A percentile compares a stretch with the other conserved stretches of the same genome.
Evolutionary conservation across 1,140 invertebrate genomes (phyloP).

Genomic region (Euura lappo): DNA sequence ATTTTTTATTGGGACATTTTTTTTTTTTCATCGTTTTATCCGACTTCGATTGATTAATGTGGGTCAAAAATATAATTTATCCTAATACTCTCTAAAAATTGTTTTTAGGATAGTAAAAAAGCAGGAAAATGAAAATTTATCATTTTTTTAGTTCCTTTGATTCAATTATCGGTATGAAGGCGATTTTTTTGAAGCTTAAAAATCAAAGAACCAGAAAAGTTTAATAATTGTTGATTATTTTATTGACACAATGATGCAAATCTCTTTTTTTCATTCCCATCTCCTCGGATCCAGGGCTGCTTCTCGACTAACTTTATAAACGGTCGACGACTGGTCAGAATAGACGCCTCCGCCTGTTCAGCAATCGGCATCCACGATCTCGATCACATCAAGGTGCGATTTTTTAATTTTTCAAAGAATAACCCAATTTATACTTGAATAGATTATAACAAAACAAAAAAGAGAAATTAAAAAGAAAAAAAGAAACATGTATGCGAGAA

Average conservation of each 20-base stretch:
- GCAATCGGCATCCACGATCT: slow-evolving; percentile 25
- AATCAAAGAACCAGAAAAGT: background rate
- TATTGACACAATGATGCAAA: background rate
- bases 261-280: background rate
- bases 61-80: too few relatives aligned
- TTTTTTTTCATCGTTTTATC: too few relatives aligned
- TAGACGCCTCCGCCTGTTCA: slow-evolving; percentile 17
- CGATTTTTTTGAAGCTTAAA: background rate
- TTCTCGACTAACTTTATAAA: slow-evolving; percentile 25
- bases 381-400: slow-evolving; percentile 20
- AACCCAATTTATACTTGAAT: background rate
- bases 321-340: slow-evolving; percentile 20
- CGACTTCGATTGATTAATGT: too few relatives aligned
- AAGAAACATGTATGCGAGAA: background rate
- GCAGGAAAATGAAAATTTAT: too few relatives aligned
- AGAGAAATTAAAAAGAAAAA: background rate
- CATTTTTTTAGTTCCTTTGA: too few relatives aligned
- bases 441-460: background rate
- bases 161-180: background rate
- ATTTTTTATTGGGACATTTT: too few relatives aligned
- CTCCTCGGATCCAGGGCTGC: slow-evolving; percentile 15
- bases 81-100: too few relatives aligned
- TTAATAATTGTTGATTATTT: background rate
- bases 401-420: background rate
- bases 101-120: too few relatives aligned